Evolutionary conservation across 1,140 invertebrate genomes (phyloP).

Genomic region (Mylabris phalerata): DNA sequence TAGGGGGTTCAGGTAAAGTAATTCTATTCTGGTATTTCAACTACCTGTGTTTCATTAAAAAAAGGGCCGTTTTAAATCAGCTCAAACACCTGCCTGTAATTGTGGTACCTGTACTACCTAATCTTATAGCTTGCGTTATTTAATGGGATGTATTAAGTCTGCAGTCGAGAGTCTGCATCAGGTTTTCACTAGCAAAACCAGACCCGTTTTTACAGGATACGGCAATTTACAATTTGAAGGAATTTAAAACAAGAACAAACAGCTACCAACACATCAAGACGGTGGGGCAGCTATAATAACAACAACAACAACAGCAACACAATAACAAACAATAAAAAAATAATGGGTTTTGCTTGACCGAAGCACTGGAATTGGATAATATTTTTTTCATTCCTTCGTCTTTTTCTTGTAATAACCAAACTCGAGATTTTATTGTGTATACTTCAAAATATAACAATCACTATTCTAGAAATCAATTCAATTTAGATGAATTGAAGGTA

Average conservation of each 20-base stretch:
- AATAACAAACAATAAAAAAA: conserved; percentile 8
- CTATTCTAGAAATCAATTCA: too few relatives aligned
- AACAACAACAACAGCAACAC: too few relatives aligned
- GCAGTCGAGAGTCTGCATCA: conserved; percentile 9
- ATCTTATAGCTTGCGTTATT: conserved; percentile 13
- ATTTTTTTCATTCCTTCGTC: conserved; percentile 4
- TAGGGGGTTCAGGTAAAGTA: conserved; percentile 6
- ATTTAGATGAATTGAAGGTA: not conserved
- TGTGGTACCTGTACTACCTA: conserved; percentile 15
- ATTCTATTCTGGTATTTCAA: conserved; percentile 13
- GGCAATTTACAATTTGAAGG: conserved; percentile 16
- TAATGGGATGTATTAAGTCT: conserved; percentile 13
- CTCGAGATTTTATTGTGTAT: too few relatives aligned
- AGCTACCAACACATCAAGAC: too few relatives aligned
- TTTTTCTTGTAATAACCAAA: not conserved
- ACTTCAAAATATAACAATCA: too few relatives aligned
- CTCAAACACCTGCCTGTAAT: conserved; percentile 15
- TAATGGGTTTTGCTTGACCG: conserved; percentile 13
- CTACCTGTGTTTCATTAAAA: conserved; percentile 16
- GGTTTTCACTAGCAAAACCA: conserved; percentile 14
- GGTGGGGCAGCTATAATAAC: too few relatives aligned
- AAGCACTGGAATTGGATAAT: conserved; percentile 10
- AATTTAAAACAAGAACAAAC: conserved; percentile 12
- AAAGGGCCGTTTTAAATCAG: conserved; percentile 11
- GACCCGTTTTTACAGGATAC: conserved; percentile 12